Percentiles rank a stretch among this genome's conserved stretches.
Evolutionary conservation across 2,888 invertebrate genomes (phyloP).

Genomic region (Schizotus pectinicornis): DNA sequence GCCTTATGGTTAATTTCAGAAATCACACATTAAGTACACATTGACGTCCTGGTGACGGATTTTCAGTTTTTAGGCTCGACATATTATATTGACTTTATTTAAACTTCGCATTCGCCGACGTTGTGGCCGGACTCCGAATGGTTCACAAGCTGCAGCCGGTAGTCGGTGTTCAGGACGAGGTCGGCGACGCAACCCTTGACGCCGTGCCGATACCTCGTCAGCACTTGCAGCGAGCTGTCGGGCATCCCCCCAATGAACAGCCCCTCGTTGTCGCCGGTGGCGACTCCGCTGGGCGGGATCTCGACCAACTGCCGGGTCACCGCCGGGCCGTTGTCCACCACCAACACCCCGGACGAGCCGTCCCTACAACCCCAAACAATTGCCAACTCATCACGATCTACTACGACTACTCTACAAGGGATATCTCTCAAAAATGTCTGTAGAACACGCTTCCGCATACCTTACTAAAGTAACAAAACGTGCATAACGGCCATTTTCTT

Average conservation of each 20-base stretch:
- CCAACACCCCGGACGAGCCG: conserved; percentile 83
- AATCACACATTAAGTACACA: conserved; percentile 51
- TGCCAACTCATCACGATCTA: too few species aligned
- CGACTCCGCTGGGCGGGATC: conserved; percentile 68
- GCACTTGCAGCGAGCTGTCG: conserved; percentile 50
- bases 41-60: conserved; percentile 23
- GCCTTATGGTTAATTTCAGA: conserved; percentile 50
- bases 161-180: conserved; percentile 67
- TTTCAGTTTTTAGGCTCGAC: conserved; percentile 31
- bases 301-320: conserved; percentile 84
- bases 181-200: conserved; percentile 69
- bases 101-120: conserved; percentile 55
- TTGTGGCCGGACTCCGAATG: conserved; percentile 62
- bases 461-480: too few species aligned
- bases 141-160: conserved; percentile 60
- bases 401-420: too few species aligned
- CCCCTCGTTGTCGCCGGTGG: conserved; percentile 66
- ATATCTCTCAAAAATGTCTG: too few species aligned
- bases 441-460: too few species aligned
- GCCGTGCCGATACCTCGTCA: conserved; percentile 62
- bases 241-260: conserved; percentile 78
- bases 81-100: conserved; percentile 36
- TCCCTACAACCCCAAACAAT: conserved; percentile 64
- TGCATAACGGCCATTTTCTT: too few species aligned
- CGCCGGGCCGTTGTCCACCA: conserved; percentile 87